Evolutionary conservation across 2,797 vertebrate species (phyloP).

Genomic region (Coregonus ussuriensis): DNA sequence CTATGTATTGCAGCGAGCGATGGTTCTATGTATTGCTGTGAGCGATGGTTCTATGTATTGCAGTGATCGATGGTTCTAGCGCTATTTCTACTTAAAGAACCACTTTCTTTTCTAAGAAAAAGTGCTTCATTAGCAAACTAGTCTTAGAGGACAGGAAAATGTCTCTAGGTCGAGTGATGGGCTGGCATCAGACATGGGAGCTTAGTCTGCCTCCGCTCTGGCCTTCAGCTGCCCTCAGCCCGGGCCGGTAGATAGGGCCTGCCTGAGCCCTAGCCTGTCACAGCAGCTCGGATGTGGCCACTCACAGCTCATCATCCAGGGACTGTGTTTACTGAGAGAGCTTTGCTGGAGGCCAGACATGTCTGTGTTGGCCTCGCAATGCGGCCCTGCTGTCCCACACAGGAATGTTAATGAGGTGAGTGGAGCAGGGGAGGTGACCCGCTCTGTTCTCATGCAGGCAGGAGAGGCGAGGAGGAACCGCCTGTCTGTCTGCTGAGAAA

Average conservation of each 20-base stretch:
- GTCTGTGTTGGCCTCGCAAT: conserved; percentile 66
- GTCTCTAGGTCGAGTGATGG: neutral
- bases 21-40: too few species aligned
- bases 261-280: conserved; percentile 14
- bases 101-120: neutral
- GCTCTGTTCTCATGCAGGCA: too few species aligned
- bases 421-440: conserved; percentile 30
- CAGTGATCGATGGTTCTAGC: too few species aligned
- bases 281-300: conserved; percentile 38
- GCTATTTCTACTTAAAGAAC: neutral
- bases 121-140: neutral
- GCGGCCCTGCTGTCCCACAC: conserved; percentile 56
- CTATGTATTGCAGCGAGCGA: too few species aligned
- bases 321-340: conserved; percentile 61
- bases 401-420: conserved; percentile 77
- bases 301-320: conserved; percentile 65
- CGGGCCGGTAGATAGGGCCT: neutral
- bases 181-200: neutral
- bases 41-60: too few species aligned
- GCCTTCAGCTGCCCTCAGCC: neutral
- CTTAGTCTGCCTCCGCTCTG: neutral
- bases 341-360: conserved; percentile 56
- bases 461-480: conserved; percentile 37
- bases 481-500: conserved; percentile 16
- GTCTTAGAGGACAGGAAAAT: neutral